Conservation (phyloP, 1,140 invertebrate genomes). For the Euwallacea similis region DNA sequence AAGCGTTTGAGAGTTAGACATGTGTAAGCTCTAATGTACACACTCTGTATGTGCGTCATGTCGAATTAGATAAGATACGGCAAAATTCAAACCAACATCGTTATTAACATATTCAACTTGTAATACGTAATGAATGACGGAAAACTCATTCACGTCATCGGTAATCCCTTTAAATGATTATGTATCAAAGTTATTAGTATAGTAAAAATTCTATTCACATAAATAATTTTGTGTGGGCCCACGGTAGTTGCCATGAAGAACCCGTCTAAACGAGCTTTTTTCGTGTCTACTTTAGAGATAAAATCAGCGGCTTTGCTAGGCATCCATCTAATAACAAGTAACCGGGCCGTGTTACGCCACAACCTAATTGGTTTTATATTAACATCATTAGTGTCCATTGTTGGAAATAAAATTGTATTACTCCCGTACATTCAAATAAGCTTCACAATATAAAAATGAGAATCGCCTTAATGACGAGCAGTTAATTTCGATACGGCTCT, state of each 20-base stretch:
- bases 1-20: too few relatives aligned
- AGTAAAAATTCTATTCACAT: conserved; percentile 10
- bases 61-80: too few relatives aligned
- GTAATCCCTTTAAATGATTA: not conserved
- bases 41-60: too few relatives aligned
- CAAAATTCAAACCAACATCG: too few relatives aligned
- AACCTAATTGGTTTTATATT: conserved; percentile 45
- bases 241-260: conserved; percentile 33
- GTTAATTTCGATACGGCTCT: conserved; percentile 25
- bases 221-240: conserved; percentile 28
- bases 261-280: conserved; percentile 42
- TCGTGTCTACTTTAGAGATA: conserved; percentile 40
- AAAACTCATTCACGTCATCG: not conserved
- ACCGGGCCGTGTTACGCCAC: conserved; percentile 40
- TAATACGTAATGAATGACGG: too few relatives aligned
- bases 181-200: not conserved
- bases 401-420: conserved; percentile 39
- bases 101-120: too few relatives aligned
- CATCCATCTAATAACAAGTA: conserved; percentile 42
- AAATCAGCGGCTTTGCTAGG: conserved; percentile 37
- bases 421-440: conserved; percentile 22
- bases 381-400: conserved; percentile 45
- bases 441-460: conserved; percentile 27
- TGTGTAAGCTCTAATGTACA: too few relatives aligned
- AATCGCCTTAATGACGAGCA: conserved; percentile 26